phyloP scores from a whole-genome alignment of 2,888 invertebrate genomes.

The Xanthia icteritia region DNA sequence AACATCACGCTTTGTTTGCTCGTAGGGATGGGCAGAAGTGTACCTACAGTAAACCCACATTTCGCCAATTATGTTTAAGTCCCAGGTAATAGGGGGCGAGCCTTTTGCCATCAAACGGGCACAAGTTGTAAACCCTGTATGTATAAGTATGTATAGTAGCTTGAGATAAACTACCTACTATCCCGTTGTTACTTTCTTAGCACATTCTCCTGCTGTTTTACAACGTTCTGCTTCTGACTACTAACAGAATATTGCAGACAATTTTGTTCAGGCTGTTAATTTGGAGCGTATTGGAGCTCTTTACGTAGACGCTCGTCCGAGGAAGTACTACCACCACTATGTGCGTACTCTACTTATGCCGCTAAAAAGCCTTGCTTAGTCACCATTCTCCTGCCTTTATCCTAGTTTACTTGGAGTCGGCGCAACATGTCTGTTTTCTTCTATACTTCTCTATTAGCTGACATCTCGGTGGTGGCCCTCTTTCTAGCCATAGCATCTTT shows the following conservation, averaged over 20 bases:
- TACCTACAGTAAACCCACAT: not conserved
- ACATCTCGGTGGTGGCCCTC: not conserved
- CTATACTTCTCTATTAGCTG: too few relatives aligned
- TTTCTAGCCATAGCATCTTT: not conserved
- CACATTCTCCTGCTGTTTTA: not conserved
- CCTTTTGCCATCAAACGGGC: not conserved
- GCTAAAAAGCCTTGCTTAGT: too few relatives aligned
- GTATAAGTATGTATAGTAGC: too few relatives aligned
- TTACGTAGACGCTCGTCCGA: not conserved
- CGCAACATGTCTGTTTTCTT: too few relatives aligned
- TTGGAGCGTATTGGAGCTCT: too few relatives aligned
- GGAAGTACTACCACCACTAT: too few relatives aligned
- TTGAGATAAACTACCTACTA: not conserved
- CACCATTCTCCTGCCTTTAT: too few relatives aligned
- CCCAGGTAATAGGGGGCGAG: not conserved
- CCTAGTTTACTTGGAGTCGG: too few relatives aligned
- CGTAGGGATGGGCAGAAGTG: not conserved
- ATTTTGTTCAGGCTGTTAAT: not conserved
- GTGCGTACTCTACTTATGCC: too few relatives aligned
- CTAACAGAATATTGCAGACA: not conserved
- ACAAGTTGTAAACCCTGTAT: not conserved
- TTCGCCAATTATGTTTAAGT: not conserved
- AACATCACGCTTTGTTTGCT: not conserved
- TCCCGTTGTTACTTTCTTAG: not conserved
- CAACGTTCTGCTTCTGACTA: not conserved